A percentile compares a stretch with the other conserved stretches of the same genome.
Evolutionary conservation across 2,113 vertebrate genomes (phyloP).

Genomic region (Theristicus caerulescens): DNA sequence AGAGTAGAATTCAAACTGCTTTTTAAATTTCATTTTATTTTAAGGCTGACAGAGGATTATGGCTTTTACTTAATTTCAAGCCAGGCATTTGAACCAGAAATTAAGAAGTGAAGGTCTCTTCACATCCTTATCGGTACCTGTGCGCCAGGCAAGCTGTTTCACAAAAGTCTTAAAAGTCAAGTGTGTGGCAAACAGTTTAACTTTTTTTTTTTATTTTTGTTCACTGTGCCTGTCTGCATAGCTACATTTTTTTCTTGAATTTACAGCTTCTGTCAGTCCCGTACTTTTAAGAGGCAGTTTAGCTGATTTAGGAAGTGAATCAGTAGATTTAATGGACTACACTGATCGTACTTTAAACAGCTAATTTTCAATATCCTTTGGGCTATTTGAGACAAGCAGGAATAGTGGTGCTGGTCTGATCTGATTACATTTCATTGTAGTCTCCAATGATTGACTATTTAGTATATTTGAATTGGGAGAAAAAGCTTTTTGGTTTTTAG

Average conservation of each 20-base stretch:
- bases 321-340: conserved; percentile 48
- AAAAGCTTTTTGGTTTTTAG: background rate
- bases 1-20: background rate
- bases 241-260: background rate
- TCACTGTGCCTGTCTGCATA: background rate
- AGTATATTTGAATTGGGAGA: background rate
- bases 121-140: background rate
- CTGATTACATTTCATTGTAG: conserved; percentile 34
- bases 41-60: background rate
- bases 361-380: conserved; percentile 45
- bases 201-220: background rate
- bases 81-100: background rate
- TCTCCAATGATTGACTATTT: background rate
- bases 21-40: background rate
- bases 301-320: conserved; percentile 57
- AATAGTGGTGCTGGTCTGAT: conserved; percentile 25
- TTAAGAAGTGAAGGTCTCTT: background rate
- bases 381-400: conserved; percentile 28
- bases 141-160: background rate
- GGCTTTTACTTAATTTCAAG: background rate
- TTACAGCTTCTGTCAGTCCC: conserved; percentile 40
- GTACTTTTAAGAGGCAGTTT: conserved; percentile 43
- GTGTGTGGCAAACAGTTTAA: background rate
- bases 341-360: conserved; percentile 37
- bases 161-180: background rate